Conservation (phyloP, 2,113 vertebrate genomes). For the Aleadryas rufinucha region DNA sequence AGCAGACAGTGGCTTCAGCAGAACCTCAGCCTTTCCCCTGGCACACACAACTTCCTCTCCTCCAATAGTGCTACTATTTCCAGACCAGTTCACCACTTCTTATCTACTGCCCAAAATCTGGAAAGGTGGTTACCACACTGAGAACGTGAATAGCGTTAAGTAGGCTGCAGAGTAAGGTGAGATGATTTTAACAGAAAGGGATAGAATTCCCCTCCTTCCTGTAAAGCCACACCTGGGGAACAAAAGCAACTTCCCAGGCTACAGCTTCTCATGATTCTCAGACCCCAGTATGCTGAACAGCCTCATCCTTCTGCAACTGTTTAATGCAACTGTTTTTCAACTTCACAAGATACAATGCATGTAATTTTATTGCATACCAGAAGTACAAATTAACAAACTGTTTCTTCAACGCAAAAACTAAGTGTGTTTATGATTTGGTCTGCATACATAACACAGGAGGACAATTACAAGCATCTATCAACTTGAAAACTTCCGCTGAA, state of each 20-base stretch:
- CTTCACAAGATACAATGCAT: not conserved
- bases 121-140: not conserved
- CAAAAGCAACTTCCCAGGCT: not conserved
- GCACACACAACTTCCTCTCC: not conserved
- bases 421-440: not conserved
- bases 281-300: not conserved
- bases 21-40: not conserved
- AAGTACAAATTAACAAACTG: not conserved
- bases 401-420: not conserved
- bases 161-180: not conserved
- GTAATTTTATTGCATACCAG: not conserved
- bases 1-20: not conserved
- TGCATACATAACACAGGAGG: not conserved
- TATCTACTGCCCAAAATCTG: not conserved
- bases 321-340: not conserved
- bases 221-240: not conserved
- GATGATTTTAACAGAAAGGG: not conserved
- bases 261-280: not conserved
- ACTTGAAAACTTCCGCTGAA: not conserved
- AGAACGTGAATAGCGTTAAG: not conserved
- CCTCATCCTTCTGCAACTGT: not conserved
- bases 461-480: not conserved
- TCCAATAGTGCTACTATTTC: not conserved
- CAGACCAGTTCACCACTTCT: not conserved
- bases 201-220: not conserved